A percentile compares a stretch with the other conserved stretches of the same genome.
These are phyloP conservation scores for Rhinopomastus cyanomelas DNA, from an alignment of 2,113 vertebrate genomes.

Conservation along the genomic window DNA sequence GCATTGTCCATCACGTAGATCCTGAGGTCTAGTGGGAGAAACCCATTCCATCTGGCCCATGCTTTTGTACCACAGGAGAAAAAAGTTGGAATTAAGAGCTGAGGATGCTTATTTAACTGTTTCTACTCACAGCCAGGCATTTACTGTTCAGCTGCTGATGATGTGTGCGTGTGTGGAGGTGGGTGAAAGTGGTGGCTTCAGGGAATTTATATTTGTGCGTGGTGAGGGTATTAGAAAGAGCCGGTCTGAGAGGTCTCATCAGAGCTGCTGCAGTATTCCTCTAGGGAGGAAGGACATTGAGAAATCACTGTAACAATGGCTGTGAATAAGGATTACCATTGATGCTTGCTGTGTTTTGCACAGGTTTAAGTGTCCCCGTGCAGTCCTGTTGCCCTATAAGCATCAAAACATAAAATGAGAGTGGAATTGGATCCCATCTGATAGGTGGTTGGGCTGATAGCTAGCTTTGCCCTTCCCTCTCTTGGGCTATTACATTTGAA, in stretches of 20 bases:
- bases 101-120: conserved; percentile 6
- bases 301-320: background rate
- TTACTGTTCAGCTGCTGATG: background rate
- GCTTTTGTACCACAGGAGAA: background rate
- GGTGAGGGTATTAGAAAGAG: background rate
- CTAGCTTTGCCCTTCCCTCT: background rate
- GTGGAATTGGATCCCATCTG: background rate
- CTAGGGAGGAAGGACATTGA: background rate
- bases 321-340: background rate
- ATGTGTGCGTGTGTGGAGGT: fast-evolving
- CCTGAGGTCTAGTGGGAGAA: background rate
- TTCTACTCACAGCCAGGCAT: background rate
- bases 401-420: background rate
- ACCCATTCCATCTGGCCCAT: background rate
- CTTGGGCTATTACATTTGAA: background rate
- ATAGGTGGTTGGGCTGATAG: background rate
- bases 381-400: background rate
- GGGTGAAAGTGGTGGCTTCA: background rate
- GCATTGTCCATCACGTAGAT: background rate
- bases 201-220: background rate
- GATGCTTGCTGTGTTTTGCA: background rate
- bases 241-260: background rate
- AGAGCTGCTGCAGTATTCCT: background rate
- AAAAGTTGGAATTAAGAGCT: background rate
- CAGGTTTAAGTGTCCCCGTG: background rate